These are phyloP conservation scores for Pasiphila rectangulata DNA, from an alignment of 2,888 invertebrate genomes.

Conservation along the genomic window DNA sequence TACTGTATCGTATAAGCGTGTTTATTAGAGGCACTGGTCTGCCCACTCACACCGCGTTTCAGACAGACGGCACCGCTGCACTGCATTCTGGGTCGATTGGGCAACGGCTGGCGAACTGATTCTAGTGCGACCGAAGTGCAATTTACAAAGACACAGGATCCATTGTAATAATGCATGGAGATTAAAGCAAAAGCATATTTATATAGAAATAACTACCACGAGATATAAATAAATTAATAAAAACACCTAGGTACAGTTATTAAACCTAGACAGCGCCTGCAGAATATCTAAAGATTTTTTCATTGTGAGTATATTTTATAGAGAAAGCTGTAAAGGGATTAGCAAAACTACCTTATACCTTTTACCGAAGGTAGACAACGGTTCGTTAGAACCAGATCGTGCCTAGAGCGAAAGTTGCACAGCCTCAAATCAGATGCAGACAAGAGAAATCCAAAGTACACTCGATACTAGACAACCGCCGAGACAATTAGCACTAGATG, in stretches of 20 bases:
- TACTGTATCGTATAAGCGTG: constrained; percentile 20
- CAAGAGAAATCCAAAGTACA: constrained; percentile 59
- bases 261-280: no score
- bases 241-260: no score
- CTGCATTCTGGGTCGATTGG: constrained; percentile 64
- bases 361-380: constrained; percentile 39
- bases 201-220: no score
- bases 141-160: constrained; percentile 11
- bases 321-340: constrained; percentile 23
- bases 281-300: not conserved
- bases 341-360: constrained; percentile 34
- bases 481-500: constrained; percentile 65
- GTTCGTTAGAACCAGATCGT: constrained; percentile 62
- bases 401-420: constrained; percentile 66
- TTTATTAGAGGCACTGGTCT: constrained; percentile 46
- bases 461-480: constrained; percentile 60
- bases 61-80: constrained; percentile 48
- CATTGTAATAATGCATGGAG: no score
- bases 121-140: constrained; percentile 39
- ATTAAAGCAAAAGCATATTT: no score
- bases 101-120: constrained; percentile 48
- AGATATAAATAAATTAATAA: no score
- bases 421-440: constrained; percentile 67
- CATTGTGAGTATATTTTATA: not conserved
- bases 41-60: constrained; percentile 34